Evolutionary conservation across 2,797 vertebrate species (phyloP), one percentile per base, ranked within the genome.

Genomic region (Hypotaenidia philippensis): DNA sequence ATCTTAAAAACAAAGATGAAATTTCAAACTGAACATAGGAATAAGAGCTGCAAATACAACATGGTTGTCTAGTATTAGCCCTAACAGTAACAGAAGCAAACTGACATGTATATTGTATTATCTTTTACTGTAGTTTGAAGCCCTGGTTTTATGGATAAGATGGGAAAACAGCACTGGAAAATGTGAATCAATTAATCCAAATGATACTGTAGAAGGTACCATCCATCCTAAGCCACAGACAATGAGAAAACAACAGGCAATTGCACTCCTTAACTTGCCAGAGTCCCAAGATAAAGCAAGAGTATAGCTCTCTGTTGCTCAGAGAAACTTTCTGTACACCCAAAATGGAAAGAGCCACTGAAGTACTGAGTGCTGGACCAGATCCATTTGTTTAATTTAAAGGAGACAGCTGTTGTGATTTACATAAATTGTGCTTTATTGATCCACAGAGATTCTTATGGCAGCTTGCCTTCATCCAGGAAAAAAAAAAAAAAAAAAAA

Each of bases 341-440:
- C 94, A 88, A 31, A 95, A 93, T 56, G 32, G 79, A 78, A 94
- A 92, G 84, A 84, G 41, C 41, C 72, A 88, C 87, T 75, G 11
- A 92, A 93, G 84, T 40, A 32, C 69, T 31, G 53, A 12, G 31
- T n/a, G 34, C 56, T 97, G 87, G 93, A 85, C 79, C 41, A 69
- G 76, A 86, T 85, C 84, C 90, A 93, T 87, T 93, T 95, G 87
- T 89, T 95, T 94, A 96, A 96, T 93, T 96, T 94, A 83, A 87
- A 72, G 61, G 49, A 95, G 94, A 93, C 91, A 93, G 94, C 69
- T 96, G 94, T 80, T 96, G 70, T 2, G 9, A 94, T 97, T 95
- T 95, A 95, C 94, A 91, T 93, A 96, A 95, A 93, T 71, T 90
- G 90, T 89, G 78, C 47, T 92, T 96, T 94, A 94, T 93, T 91